Evolutionary conservation across 2,888 invertebrate genomes (phyloP), one percentile per base, ranked within the genome.

Genomic region (Ornithoptera alexandrae): DNA sequence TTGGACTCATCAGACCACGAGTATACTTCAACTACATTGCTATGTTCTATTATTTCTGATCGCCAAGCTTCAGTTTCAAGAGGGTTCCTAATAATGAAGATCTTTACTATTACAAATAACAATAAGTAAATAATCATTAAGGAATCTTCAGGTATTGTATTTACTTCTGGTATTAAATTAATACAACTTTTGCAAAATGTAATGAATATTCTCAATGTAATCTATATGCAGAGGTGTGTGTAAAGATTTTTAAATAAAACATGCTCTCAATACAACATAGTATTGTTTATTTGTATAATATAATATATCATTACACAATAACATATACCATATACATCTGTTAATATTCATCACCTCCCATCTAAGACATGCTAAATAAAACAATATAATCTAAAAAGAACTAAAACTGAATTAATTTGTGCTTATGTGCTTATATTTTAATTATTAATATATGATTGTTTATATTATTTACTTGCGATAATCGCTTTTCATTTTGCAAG

Each of bases 261-360:
- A 74, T 24, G 61, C 62, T 57, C 30, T 65, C 65, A 71, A 74
- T 81, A 81, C 79, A 81, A 81, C 78, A 81, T 77, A 76, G 73
- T 87, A 84, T 82, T 76, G 77, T 88, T 90, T 84, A 84, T 84
- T 89, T 83, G 79, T 76, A 73, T 82, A 39, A 39, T 39, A 39
- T 85, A 87, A 87, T 85, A 82, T 86, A 77, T 83, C 76, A 79
- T 81, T 78, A 76, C 77, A 78, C 69, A 80, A 81, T 83, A 87
- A 85, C 81, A 83, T 85, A 76, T 83, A 80, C 42, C 79, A 79
- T 81, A 84, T 81, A 84, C 77, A 81, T 81, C 76, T 78, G 80
- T 77, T 78, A 82, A 79, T 81, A 84, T 79, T 78, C 82, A 80
- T 82, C 76, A 79, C 79, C 75, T 78, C 78, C 73, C 68, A 78